Evolutionary conservation across 1,140 invertebrate genomes (phyloP).

Genomic region (Zaprionus lachaisei): DNA sequence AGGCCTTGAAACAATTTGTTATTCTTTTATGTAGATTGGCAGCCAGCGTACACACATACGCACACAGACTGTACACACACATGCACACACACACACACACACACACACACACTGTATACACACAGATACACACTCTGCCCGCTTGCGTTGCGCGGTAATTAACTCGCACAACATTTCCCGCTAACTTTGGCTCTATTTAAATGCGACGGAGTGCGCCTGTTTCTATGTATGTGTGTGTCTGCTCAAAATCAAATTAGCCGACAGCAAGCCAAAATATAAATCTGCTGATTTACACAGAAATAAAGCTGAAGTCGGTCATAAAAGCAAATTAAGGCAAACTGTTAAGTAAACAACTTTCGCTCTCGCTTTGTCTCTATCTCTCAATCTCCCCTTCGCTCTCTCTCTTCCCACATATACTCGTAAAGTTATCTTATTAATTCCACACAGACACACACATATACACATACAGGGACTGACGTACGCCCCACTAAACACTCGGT

Average conservation of each 20-base stretch:
- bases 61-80: neutral
- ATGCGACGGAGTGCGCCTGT: constrained; percentile 28
- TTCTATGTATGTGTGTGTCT: constrained; percentile 13
- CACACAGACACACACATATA: constrained; percentile 45
- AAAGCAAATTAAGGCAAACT: constrained; percentile 83
- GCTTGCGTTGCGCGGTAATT: constrained; percentile 56
- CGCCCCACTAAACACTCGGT: constrained; percentile 63
- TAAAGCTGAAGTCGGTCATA: constrained; percentile 63
- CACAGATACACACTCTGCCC: neutral
- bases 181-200: constrained; percentile 73
- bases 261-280: constrained; percentile 74
- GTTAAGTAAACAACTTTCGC: constrained; percentile 80
- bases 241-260: constrained; percentile 82
- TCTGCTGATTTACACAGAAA: constrained; percentile 83
- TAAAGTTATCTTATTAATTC: constrained; percentile 82
- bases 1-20: constrained; percentile 80
- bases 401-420: constrained; percentile 32
- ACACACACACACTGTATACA: neutral
- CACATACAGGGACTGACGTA: constrained; percentile 34
- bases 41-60: constrained; percentile 1
- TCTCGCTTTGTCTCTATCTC: constrained; percentile 1
- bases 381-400: constrained; percentile 6
- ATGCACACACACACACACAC: neutral
- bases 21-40: constrained; percentile 48
- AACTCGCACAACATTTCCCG: constrained; percentile 74